Conservation (phyloP, 1,140 invertebrate species). For the Riptortus pedestris region DNA sequence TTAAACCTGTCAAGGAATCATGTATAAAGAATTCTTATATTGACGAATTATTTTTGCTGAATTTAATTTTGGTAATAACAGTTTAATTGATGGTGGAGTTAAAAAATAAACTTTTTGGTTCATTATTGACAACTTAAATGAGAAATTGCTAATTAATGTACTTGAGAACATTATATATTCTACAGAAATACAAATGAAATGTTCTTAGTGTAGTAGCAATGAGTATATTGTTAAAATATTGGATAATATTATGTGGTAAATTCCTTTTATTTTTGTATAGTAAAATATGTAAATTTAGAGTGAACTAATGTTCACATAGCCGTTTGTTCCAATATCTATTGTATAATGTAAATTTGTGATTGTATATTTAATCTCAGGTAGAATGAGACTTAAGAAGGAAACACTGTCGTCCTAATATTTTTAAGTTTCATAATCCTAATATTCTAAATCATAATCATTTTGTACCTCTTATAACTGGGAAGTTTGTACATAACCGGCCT, state of each 20-base stretch:
- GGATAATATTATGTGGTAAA: not conserved
- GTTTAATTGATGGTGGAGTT: no score
- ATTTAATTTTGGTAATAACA: no score
- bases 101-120: no score
- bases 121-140: no score
- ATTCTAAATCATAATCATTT: not conserved
- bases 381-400: constrained; percentile 6
- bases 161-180: no score
- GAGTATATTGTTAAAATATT: no score
- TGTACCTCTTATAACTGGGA: not conserved
- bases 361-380: constrained; percentile 4
- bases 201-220: no score
- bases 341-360: not conserved
- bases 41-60: no score
- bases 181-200: no score
- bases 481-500: constrained; percentile 1
- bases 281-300: not conserved
- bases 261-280: constrained; percentile 13
- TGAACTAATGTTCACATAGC: not conserved
- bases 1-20: no score
- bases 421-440: not conserved
- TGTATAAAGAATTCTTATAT: no score
- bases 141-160: no score
- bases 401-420: constrained; percentile 1
- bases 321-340: constrained; percentile 7